Evolutionary conservation across 2,113 vertebrate species (phyloP).

Genomic region (Strigops habroptila): DNA sequence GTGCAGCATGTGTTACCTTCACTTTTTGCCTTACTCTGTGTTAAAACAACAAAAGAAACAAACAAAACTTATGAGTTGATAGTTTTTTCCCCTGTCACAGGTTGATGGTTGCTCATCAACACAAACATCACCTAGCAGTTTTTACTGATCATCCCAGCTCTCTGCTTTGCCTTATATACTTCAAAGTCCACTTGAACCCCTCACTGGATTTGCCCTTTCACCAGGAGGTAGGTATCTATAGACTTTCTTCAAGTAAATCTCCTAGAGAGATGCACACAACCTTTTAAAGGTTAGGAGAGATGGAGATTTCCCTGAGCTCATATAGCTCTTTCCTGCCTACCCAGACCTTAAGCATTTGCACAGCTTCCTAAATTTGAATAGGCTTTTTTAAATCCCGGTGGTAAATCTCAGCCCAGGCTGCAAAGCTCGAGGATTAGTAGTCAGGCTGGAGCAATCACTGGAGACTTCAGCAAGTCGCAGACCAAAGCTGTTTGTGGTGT

Average conservation of each 20-base stretch:
- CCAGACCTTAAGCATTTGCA: neutral
- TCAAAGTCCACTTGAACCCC: neutral
- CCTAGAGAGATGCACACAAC: neutral
- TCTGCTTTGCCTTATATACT: neutral
- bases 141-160: neutral
- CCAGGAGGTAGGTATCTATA: neutral
- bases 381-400: neutral
- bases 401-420: neutral
- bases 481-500: neutral
- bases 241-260: neutral
- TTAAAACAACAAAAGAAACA: neutral
- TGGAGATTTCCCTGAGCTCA: neutral
- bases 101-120: neutral
- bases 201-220: neutral
- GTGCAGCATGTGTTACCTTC: neutral
- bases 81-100: neutral
- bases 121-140: neutral
- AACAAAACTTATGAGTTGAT: neutral
- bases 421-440: neutral
- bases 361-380: neutral
- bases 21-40: neutral
- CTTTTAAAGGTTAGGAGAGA: neutral
- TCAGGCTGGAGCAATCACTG: fast-evolving
- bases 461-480: neutral
- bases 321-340: neutral